Percentiles rank a stretch among this genome's conserved stretches.
These are phyloP conservation scores for Acropternis orthonyx DNA, from an alignment of 2,797 vertebrate genomes.

Conservation along the genomic window DNA sequence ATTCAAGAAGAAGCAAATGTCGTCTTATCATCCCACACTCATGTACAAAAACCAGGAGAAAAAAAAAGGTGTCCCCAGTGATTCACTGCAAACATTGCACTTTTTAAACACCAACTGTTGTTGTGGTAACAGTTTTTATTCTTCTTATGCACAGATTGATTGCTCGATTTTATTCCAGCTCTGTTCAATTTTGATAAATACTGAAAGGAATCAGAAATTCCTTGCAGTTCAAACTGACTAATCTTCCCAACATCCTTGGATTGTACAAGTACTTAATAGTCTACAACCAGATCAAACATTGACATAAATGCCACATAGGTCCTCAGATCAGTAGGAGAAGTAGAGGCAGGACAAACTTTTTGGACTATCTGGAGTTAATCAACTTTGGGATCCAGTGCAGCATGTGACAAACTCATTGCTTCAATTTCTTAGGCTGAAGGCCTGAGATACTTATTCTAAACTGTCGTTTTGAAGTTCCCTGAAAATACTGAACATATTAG, in stretches of 20 bases:
- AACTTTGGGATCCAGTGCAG: neutral
- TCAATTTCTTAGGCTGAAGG: neutral
- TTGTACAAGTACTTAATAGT: neutral
- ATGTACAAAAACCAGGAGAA: neutral
- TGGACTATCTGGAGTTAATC: neutral
- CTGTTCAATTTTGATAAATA: neutral
- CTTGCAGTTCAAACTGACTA: neutral
- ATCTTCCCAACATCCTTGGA: neutral
- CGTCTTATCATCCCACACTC: neutral
- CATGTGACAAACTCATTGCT: neutral
- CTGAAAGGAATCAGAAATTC: neutral
- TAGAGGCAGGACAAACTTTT: neutral
- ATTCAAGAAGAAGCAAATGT: neutral
- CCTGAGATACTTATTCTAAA: neutral
- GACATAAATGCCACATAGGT: neutral
- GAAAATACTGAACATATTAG: neutral
- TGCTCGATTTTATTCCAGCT: neutral
- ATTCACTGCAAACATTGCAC: neutral
- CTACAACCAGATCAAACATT: neutral
- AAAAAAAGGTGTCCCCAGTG: neutral
- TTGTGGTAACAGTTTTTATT: neutral
- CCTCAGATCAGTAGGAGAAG: neutral
- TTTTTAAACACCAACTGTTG: neutral
- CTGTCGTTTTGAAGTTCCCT: neutral
- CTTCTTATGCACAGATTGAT: accelerated